Base-by-base conservation (phyloP, 53 echinoderm and acorn worm species). In the Echinometra lucunter region DNA sequence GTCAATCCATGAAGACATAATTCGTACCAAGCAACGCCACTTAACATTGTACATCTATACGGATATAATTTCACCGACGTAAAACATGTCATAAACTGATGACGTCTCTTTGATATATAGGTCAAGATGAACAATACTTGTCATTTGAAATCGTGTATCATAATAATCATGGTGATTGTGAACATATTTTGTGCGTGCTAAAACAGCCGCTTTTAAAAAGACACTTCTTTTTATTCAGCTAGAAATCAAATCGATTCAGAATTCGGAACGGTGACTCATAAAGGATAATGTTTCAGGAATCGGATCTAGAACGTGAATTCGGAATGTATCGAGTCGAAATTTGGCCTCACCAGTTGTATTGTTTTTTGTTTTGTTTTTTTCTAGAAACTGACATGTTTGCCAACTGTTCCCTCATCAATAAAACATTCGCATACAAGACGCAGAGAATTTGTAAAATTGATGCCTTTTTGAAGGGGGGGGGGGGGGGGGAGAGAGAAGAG, bases 381-480 rank as follows among this genome's bases (percentile, higher is more conserved):
- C 70, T 2, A 34, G 12, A 2, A 7, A 34, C 30, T 11, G 30
- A 70, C 70, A 34, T 30, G 53, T 53, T 70, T 70, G 70, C 30
- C 70, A 70, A 70, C 70, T 70, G 70, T 70, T 30, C 34, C 34
- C 70, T 70, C 70, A 70, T 70, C 70, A 70, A 70, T 70, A 70
- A 70, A 70, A 34, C 70, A 70, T 70, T 70, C 70, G 34, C 70
- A 34, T 70, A 70, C 70, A 28, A 70, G 70, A 70, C 11, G 70
- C 34, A 34, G 70, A 11, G 34, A 70, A 28, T 32, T 70, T n/a
- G 70, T 70, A 27, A 70, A 70, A 32, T 70, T 70, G 70, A 70
- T 70, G 34, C 32, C 30, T 34, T 70, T 70, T 70, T 7, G n/a
- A n/a, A n/a, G n/a, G n/a, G n/a, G n/a, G n/a, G n/a, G n/a, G n/a